Conservation (phyloP, 2,888 invertebrate species). For the Drosophila neonasuta region DNA sequence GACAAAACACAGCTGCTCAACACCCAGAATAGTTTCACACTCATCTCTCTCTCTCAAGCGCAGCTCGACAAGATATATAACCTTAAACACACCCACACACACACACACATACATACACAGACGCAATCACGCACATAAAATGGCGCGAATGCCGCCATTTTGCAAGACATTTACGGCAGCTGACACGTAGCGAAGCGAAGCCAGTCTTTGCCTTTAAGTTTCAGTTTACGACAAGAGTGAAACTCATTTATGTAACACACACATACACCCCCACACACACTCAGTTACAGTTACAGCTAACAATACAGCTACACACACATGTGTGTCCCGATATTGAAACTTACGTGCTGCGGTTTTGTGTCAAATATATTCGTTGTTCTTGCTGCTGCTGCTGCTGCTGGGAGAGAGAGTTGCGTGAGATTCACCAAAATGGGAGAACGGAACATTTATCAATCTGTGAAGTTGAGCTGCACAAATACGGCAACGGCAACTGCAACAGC, state of each 20-base stretch:
- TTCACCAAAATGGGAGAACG: slow-evolving; percentile 23
- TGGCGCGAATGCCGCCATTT: slow-evolving; percentile 59
- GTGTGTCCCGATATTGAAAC: slow-evolving; percentile 60
- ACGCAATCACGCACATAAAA: slow-evolving; percentile 22
- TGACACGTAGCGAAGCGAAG: slow-evolving; percentile 60
- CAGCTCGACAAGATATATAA: not conserved
- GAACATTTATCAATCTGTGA: slow-evolving; percentile 54
- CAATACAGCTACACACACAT: slow-evolving; percentile 16
- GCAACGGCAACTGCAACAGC: slow-evolving; percentile 19
- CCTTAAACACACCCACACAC: slow-evolving; percentile 1
- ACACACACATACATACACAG: slow-evolving; percentile 3
- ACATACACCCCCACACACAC: not conserved
- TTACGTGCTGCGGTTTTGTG: slow-evolving; percentile 61
- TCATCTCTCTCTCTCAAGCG: not conserved
- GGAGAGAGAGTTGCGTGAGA: slow-evolving; percentile 37
- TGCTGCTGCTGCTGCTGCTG: not conserved
- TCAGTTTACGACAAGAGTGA: slow-evolving; percentile 41
- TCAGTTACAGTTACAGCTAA: slow-evolving; percentile 4
- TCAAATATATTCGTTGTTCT: slow-evolving; percentile 55
- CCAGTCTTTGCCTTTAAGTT: slow-evolving; percentile 39
- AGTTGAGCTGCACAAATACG: slow-evolving; percentile 52
- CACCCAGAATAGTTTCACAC: slow-evolving; percentile 38
- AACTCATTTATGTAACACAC: slow-evolving; percentile 9
- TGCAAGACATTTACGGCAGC: slow-evolving; percentile 65
- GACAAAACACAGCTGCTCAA: slow-evolving; percentile 67